Base-by-base conservation (phyloP, 2,113 vertebrate genomes). In the Morone chrysops region DNA sequence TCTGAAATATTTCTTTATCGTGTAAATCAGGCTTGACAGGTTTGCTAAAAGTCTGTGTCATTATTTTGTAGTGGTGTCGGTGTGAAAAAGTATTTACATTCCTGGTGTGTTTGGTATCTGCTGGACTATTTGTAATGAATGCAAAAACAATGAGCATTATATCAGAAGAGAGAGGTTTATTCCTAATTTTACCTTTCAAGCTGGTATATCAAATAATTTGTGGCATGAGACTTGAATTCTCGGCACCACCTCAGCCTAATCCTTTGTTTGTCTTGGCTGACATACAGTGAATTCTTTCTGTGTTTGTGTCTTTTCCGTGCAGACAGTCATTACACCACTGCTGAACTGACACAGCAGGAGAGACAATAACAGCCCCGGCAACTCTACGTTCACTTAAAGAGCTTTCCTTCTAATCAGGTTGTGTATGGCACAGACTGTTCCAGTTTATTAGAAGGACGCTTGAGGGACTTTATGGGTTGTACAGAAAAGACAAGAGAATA, bases 361-460 rank as follows among this genome's bases (percentile, higher is more conserved):
- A 80, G 59, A 83, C 77, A 47, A 74, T 70, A 82, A 70, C 78
- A 80, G 38, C 38, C 59, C 41, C 63, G 38, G 80, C 69, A 57
- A 71, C 31, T 7, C 31, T 0, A 40, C 43, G 14, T 78, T 66
- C 59, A 18, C 80, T 40, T 66, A 62, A 85, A 81, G 83, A 89
- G 83, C 80, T 86, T 86, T 75, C 25, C 68, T 75, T 59, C 8
- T 92, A 86, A 90, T 89, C 89, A 59, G 50, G 38, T 43, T 89
- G 88, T 90, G 88, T 85, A 66, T 75, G 67, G 17, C 67, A 20
- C 48, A 43, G 59, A 38, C 78, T 57, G 81, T 13, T 70, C 47
- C 78, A 38, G 17, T 70, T 86, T 76, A 69, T 83, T n/a, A 73
- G 66, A 73, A 50, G 71, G 83, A 80, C 18, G 63, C 68, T 80